phyloP scores from a whole-genome alignment of 2,797 vertebrate genomes.

The Pangasius mekongensis region DNA sequence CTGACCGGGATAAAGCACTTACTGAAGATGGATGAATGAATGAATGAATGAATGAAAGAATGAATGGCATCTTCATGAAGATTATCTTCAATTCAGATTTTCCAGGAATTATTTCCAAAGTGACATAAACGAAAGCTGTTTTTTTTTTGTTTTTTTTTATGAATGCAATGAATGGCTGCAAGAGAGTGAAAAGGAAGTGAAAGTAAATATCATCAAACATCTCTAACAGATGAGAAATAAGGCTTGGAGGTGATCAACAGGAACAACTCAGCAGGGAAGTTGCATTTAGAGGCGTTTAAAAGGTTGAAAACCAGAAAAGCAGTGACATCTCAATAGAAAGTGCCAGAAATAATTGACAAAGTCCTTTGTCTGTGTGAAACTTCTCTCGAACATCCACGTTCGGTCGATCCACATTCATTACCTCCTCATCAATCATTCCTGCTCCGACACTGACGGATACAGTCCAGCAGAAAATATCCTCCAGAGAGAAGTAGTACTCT shows the following conservation, averaged over 20 bases:
- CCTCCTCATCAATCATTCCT: background rate
- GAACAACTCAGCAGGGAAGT: background rate
- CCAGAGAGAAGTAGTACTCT: background rate
- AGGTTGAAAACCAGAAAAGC: background rate
- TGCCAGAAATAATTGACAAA: background rate
- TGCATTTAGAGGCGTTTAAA: background rate
- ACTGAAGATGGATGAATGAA: too few species aligned
- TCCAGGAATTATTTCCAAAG: too few species aligned
- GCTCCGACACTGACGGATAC: background rate
- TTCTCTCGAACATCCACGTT: background rate
- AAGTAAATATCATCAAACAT: background rate
- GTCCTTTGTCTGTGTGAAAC: background rate
- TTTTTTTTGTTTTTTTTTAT: background rate
- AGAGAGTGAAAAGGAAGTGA: background rate
- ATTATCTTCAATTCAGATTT: too few species aligned
- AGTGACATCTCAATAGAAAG: constrained; percentile 5
- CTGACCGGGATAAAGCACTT: background rate
- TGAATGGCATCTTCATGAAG: too few species aligned
- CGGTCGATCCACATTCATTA: background rate
- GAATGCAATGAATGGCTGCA: background rate
- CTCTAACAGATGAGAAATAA: background rate
- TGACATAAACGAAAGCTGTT: too few species aligned
- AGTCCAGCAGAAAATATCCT: background rate
- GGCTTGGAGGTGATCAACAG: background rate
- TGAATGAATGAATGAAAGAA: too few species aligned